phyloP scores from a whole-genome alignment of 2,888 invertebrate genomes.

The Lasius platythorax region DNA sequence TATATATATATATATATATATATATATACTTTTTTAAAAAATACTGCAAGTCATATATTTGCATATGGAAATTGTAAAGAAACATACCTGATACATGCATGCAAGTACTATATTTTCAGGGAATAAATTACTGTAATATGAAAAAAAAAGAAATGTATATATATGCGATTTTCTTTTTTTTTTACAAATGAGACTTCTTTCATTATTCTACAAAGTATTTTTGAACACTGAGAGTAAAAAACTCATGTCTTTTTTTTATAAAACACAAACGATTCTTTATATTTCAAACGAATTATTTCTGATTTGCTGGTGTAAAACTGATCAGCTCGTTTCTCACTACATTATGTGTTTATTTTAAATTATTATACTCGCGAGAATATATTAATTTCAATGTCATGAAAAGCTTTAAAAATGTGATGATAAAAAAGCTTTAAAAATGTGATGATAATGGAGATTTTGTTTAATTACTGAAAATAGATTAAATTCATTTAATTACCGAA shows the following conservation, averaged over 20 bases:
- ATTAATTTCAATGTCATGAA: neutral
- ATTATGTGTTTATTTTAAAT: neutral
- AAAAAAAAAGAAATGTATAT: slow-evolving; percentile 23
- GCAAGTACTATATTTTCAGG: slow-evolving; percentile 96
- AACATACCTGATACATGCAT: slow-evolving; percentile 88
- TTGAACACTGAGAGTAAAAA: neutral
- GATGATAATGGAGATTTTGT: neutral
- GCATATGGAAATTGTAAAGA: neutral
- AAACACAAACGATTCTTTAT: neutral
- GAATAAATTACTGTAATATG: slow-evolving; percentile 90
- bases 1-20: too few relatives aligned
- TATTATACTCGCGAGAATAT: neutral
- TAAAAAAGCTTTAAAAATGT: neutral
- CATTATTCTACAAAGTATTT: neutral
- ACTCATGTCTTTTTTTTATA: neutral
- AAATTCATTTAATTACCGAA: slow-evolving; percentile 88
- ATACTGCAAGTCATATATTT: neutral
- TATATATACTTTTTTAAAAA: neutral
- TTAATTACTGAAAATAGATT: neutral
- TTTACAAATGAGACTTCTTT: neutral
- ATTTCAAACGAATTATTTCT: neutral
- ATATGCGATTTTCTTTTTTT: neutral
- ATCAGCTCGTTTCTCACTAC: neutral
- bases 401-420: neutral
- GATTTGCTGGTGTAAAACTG: neutral